Base-by-base conservation (phyloP, 1,140 invertebrate species). In the Oryctes rhinoceros region DNA sequence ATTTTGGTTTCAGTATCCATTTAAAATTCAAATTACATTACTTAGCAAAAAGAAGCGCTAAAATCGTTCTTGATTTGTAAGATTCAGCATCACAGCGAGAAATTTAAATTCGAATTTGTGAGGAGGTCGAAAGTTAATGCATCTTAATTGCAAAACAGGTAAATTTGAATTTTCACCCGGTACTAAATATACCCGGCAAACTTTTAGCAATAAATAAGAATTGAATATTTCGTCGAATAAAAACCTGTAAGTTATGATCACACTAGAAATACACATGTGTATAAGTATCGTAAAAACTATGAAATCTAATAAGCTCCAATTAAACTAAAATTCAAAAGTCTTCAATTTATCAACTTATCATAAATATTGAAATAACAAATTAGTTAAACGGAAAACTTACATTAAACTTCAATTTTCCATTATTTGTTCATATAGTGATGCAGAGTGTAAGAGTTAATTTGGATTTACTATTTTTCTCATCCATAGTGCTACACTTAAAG, bases 11-110 rank as follows among this genome's bases (percentile, higher is more conserved):
- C 65, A 15, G 18, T 71, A 37, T 30, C 35, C 18, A 71, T 71
- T 71, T 71, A 71, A 71, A 71, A 24, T 71, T 71, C 65, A 71
- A 71, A 71, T 71, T 71, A 15, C 5, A 13, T 71, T 71, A 71
- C 35, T 67, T 30, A 11, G n/a, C n/a, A 67, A 20, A 67, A 67
- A 67, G 62, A 67, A 67, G 62, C 62, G 15, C 20, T 71, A 35
- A 71, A 71, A 10, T 24, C 24, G 7, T 30, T 9, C 24, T 71
- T 71, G 35, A 30, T 35, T 71, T 24, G 18, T 37, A 35, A 71
- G 24, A 24, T 71, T 71, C 65, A 30, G 65, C 24, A 71, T 35
- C 65, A 71, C 30, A 71, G 65, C 24, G 9, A 71, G 65, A 71
- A 71, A 30, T 71, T 24, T 71, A 71, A 71, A 71, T 71, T 71